Conservation (phyloP, 2,888 invertebrate species). For the Sesamia inferens region DNA sequence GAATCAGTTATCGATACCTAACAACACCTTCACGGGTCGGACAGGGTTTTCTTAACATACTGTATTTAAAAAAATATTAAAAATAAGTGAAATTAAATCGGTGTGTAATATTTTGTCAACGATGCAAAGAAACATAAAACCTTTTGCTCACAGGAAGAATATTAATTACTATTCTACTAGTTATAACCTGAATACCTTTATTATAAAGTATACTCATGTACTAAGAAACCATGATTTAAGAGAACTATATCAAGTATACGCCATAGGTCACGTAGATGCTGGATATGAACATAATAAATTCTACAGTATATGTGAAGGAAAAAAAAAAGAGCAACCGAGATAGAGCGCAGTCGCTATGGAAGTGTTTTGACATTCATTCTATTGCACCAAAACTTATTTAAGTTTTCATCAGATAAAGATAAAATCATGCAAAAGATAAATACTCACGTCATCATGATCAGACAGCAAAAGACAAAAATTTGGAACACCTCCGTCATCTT, state of each 20-base stretch:
- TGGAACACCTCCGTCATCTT: conserved; percentile 25
- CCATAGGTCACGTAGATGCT: conserved; percentile 45
- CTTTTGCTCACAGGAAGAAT: not conserved
- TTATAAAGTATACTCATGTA: not conserved
- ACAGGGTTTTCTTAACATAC: too few species aligned
- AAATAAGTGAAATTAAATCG: not conserved
- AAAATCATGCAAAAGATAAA: too few species aligned
- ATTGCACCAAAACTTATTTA: not conserved
- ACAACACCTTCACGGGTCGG: too few species aligned
- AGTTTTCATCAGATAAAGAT: not conserved
- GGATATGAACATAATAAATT: not conserved
- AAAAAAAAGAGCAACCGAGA: not conserved
- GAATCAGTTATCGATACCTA: too few species aligned
- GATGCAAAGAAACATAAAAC: not conserved
- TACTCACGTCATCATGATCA: not conserved
- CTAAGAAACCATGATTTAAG: conserved; percentile 5
- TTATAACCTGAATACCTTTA: not conserved
- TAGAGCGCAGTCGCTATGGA: not conserved
- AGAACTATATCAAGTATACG: conserved; percentile 11
- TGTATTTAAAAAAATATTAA: not conserved
- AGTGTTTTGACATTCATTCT: not conserved
- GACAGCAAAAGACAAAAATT: not conserved
- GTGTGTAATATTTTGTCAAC: not conserved
- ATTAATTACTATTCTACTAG: too few species aligned
- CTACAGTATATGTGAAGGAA: not conserved